These are phyloP conservation scores for Leistus spinibarbis DNA, from an alignment of 2,888 invertebrate genomes.

Conservation along the genomic window DNA sequence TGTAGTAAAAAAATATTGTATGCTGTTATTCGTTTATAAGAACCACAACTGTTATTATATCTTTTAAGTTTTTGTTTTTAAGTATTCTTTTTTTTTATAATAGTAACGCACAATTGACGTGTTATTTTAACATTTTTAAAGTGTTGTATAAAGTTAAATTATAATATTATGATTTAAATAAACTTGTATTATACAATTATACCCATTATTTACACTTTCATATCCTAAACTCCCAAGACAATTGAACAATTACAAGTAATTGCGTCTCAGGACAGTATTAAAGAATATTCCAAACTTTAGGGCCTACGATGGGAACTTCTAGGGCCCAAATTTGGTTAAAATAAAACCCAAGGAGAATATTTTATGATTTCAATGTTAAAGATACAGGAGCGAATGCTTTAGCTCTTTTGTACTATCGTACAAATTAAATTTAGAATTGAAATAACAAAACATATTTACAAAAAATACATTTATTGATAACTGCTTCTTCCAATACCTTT, in stretches of 20 bases:
- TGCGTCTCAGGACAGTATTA: too few species aligned
- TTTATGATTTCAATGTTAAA: too few species aligned
- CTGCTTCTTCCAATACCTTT: constrained; percentile 21
- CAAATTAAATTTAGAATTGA: too few species aligned
- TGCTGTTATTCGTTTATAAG: background rate
- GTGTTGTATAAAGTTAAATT: constrained; percentile 24
- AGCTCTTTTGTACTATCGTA: too few species aligned
- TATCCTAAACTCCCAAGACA: too few species aligned
- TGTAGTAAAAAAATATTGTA: too few species aligned
- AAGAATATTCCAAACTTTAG: too few species aligned
- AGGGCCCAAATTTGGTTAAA: too few species aligned
- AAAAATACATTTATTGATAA: constrained; percentile 37
- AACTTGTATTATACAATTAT: constrained; percentile 15
- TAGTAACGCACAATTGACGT: constrained; percentile 30
- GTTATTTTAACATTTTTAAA: constrained; percentile 29
- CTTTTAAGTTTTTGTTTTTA: constrained; percentile 28
- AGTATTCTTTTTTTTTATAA: constrained; percentile 30
- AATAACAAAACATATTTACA: background rate
- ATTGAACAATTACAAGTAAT: too few species aligned
- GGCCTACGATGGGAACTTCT: too few species aligned
- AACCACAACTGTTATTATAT: background rate
- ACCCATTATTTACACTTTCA: background rate
- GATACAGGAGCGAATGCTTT: too few species aligned
- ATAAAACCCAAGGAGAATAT: too few species aligned
- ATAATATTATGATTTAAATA: constrained; percentile 20